Base-by-base conservation (phyloP, 2,888 invertebrate genomes). In the Drosophila monieri region DNA sequence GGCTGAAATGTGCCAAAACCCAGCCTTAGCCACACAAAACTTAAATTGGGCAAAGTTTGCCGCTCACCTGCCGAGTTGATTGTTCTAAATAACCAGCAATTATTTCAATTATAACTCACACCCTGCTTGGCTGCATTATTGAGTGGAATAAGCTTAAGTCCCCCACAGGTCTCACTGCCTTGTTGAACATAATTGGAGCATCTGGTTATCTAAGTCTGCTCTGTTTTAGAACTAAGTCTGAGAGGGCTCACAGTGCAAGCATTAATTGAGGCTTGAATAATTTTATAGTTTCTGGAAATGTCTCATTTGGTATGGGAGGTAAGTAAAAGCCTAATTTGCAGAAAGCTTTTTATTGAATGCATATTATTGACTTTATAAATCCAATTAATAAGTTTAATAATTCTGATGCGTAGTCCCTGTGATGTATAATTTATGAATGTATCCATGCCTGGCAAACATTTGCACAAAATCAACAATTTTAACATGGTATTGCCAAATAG, bases 21-120 rank as follows among this genome's bases (percentile, higher is more conserved):
- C 5, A 12, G 43, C 18, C 56, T 10, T 37, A 37, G 12, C 37
- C 18, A 10, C 18, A 35, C 41, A 14, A n/a, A 58, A 52, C 54
- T 69, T 66, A 52, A 18, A 41, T 41, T 18, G 25, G 30, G 10
- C 41, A 54, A 66, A 72, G 60, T 56, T 56, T 71, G 15, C 15
- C 44, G 41, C 53, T 43, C 62, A 68, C 52, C 60, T 65, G 65
- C 67, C 43, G 62, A 21, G 58, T 21, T 60, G 61, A 78, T 75
- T 75, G 54, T 51, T 68, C 64, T 14, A 52, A 73, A 64, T 73
- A 66, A 64, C 61, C 64, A 56, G 55, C 66, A 77, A 73, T 73
- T 46, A 54, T 60, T 62, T 77, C 51, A 61, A 56, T 61, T 59
- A 41, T 60, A 68, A 53, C 54, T 46, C 62, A 49, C 39, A 41